These are phyloP conservation scores for Prosapia bicincta DNA, from an alignment of 2,888 invertebrate species.

Conservation along the genomic window DNA sequence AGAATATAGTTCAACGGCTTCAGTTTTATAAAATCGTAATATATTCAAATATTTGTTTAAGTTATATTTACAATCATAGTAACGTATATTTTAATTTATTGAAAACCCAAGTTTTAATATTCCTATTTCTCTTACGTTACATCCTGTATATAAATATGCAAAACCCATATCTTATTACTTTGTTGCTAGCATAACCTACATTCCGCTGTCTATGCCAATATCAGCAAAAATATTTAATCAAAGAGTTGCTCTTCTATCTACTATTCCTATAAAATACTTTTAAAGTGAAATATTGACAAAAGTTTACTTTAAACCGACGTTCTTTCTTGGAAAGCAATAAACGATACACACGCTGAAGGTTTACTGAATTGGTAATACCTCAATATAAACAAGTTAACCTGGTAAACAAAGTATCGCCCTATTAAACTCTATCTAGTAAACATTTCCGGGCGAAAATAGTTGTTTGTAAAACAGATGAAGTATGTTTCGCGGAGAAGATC, in stretches of 20 bases:
- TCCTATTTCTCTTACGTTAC: too few relatives aligned
- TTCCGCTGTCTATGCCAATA: background rate
- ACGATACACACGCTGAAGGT: background rate
- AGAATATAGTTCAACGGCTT: too few relatives aligned
- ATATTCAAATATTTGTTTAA: too few relatives aligned
- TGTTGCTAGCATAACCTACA: background rate
- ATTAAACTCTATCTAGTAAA: background rate
- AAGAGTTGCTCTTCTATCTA: background rate
- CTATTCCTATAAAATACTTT: background rate
- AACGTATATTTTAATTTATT: too few relatives aligned
- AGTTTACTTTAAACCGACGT: background rate
- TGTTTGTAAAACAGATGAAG: background rate
- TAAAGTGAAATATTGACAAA: background rate
- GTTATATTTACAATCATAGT: too few relatives aligned
- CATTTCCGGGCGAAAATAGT: background rate
- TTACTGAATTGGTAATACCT: background rate
- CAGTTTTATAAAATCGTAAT: too few relatives aligned
- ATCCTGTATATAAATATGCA: too few relatives aligned
- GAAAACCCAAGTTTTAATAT: too few relatives aligned
- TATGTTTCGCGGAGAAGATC: background rate
- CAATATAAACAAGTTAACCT: background rate
- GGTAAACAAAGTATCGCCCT: background rate
- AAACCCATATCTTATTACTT: too few relatives aligned
- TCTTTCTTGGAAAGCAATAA: background rate
- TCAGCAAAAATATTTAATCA: background rate